These are phyloP conservation scores for Drosophila obscura DNA, from an alignment of 1,140 invertebrate genomes.

Conservation along the genomic window DNA sequence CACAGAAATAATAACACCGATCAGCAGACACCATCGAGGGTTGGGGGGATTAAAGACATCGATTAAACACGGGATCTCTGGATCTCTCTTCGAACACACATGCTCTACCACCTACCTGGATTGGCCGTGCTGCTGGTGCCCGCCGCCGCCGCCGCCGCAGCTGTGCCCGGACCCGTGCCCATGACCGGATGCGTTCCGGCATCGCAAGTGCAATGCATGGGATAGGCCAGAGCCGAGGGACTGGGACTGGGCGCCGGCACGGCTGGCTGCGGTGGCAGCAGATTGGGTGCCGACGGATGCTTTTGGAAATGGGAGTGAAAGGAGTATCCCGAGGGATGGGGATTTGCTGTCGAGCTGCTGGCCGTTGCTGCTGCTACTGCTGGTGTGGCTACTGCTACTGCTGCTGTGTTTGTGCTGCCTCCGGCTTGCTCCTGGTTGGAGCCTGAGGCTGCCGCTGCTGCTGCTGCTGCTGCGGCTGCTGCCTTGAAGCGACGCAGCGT, in stretches of 20 bases:
- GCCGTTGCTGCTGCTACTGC: constrained; percentile 17
- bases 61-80: constrained; percentile 1
- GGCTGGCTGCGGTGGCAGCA: constrained; percentile 69
- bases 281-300: constrained; percentile 79
- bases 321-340: constrained; percentile 40
- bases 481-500: constrained; percentile 62
- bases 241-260: constrained; percentile 76
- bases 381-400: constrained; percentile 4
- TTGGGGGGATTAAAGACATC: constrained; percentile 33
- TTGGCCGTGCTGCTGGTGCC: constrained; percentile 63
- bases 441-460: constrained; percentile 5
- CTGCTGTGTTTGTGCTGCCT: not conserved
- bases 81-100: constrained; percentile 48
- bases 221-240: constrained; percentile 81
- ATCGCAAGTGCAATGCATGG: constrained; percentile 82
- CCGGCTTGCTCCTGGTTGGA: no score
- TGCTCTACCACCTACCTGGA: constrained; percentile 84
- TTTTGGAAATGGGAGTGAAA: constrained; percentile 82
- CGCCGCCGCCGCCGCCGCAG: constrained; percentile 32
- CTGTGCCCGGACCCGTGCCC: constrained; percentile 47
- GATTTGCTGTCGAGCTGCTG: constrained; percentile 35
- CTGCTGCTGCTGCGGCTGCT: constrained; percentile 17
- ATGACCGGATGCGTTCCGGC: constrained; percentile 54
- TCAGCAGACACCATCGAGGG: constrained; percentile 44
- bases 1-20: constrained; percentile 24